A percentile compares a stretch with the other conserved stretches of the same genome.
Conservation (phyloP, 2,797 vertebrate species). For the Streptopelia turtur region DNA sequence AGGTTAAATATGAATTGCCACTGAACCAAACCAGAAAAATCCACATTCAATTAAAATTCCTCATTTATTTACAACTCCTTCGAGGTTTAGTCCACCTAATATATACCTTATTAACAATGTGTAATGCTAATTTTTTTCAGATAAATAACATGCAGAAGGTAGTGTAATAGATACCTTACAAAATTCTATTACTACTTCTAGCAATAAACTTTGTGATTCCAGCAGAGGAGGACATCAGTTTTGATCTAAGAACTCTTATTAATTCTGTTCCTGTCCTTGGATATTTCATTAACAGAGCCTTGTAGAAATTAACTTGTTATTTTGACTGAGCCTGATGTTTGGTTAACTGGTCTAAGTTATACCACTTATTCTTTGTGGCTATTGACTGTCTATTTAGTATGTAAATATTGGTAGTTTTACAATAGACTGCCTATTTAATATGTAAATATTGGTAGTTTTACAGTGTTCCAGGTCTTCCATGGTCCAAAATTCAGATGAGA, state of each 20-base stretch:
- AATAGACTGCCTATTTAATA: neutral
- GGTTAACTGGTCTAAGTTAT: neutral
- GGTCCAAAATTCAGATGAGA: constrained; percentile 20
- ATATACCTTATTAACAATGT: neutral
- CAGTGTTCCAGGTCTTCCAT: neutral
- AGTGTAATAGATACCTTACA: neutral
- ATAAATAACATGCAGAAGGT: neutral
- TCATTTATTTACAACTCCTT: neutral
- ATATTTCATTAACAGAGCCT: neutral
- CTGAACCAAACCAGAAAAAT: constrained; percentile 1
- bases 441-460: constrained; percentile 9
- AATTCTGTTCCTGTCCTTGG: neutral
- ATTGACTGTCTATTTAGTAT: neutral
- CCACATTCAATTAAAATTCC: neutral
- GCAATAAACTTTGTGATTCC: neutral
- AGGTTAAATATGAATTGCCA: neutral
- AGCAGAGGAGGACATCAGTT: neutral
- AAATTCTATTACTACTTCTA: neutral
- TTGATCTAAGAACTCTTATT: neutral
- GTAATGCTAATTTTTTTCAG: neutral
- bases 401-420: constrained; percentile 9
- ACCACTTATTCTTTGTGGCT: neutral
- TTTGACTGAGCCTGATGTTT: neutral
- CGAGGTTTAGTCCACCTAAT: neutral
- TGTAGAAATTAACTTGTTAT: neutral